Evolutionary conservation across 2,113 vertebrate genomes (phyloP).

Genomic region (Syrmaticus mikado): DNA sequence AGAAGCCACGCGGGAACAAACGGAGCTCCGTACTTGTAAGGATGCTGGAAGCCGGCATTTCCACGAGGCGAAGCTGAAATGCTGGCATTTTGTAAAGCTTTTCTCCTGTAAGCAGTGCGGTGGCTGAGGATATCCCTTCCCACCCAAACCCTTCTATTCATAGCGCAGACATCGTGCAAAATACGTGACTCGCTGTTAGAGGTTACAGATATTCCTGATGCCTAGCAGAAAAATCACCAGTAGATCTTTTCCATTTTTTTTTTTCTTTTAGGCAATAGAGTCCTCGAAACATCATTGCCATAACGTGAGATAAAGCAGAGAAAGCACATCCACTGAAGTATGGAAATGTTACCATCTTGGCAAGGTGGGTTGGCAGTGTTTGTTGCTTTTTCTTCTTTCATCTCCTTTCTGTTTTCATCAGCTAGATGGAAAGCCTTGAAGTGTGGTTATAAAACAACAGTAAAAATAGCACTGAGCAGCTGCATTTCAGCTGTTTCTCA

Average conservation of each 20-base stretch:
- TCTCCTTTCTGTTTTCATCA: constrained; percentile 19
- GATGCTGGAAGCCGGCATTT: neutral
- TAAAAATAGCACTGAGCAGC: constrained; percentile 45
- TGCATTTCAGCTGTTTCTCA: constrained; percentile 24
- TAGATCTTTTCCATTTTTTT: neutral
- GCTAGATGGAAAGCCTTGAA: constrained; percentile 13
- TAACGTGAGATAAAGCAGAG: neutral
- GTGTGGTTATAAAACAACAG: constrained; percentile 17
- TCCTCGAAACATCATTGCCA: neutral
- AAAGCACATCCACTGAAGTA: neutral
- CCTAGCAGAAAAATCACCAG: neutral
- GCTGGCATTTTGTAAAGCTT: neutral
- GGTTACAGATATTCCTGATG: neutral
- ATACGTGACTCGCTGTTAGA: neutral
- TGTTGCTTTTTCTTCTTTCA: constrained; percentile 16
- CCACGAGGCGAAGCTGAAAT: neutral
- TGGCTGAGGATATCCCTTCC: neutral
- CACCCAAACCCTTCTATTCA: neutral
- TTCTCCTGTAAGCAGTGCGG: neutral
- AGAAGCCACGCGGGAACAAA: neutral
- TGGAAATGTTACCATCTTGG: neutral
- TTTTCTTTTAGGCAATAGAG: neutral
- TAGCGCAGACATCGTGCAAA: neutral
- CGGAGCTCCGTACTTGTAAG: neutral
- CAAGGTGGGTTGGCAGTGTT: neutral